Conservation (phyloP, 2,888 invertebrate genomes). For the Apomyelois bistriatella region DNA sequence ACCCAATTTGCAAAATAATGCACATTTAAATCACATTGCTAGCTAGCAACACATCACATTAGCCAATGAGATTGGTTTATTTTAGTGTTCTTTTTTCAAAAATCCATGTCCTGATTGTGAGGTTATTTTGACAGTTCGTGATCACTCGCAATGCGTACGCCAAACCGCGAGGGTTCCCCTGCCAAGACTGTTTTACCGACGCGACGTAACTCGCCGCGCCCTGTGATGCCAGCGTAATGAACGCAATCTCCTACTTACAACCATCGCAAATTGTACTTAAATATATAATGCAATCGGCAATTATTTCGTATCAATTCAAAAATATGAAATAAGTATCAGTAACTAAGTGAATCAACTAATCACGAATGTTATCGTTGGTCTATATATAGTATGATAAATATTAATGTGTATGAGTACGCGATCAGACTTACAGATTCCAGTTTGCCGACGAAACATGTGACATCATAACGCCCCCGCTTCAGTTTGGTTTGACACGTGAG, state of each 20-base stretch:
- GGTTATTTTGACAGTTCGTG: constrained; percentile 21
- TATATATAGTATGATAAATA: too few species aligned
- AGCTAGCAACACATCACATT: not conserved
- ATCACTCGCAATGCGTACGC: constrained; percentile 2
- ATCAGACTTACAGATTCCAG: not conserved
- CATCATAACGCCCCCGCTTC: not conserved
- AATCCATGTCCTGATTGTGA: constrained; percentile 5
- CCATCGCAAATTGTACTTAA: not conserved
- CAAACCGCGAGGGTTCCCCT: constrained; percentile 2
- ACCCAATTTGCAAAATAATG: constrained; percentile 14
- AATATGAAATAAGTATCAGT: not conserved
- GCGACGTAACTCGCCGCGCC: not conserved
- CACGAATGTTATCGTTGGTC: too few species aligned
- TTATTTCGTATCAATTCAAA: not conserved
- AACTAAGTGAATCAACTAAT: too few species aligned
- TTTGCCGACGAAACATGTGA: not conserved
- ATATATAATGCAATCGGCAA: too few species aligned
- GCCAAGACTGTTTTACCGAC: constrained; percentile 20
- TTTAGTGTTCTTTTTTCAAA: constrained; percentile 5
- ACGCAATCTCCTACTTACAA: not conserved
- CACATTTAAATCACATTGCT: constrained; percentile 14
- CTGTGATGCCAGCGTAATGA: constrained; percentile 15
- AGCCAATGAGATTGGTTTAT: constrained; percentile 5
- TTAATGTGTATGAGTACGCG: not conserved
- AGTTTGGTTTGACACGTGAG: not conserved